Percentiles rank a stretch among this genome's conserved stretches.
Conservation (phyloP, 2,888 invertebrate genomes). For the Protonemura montana region DNA sequence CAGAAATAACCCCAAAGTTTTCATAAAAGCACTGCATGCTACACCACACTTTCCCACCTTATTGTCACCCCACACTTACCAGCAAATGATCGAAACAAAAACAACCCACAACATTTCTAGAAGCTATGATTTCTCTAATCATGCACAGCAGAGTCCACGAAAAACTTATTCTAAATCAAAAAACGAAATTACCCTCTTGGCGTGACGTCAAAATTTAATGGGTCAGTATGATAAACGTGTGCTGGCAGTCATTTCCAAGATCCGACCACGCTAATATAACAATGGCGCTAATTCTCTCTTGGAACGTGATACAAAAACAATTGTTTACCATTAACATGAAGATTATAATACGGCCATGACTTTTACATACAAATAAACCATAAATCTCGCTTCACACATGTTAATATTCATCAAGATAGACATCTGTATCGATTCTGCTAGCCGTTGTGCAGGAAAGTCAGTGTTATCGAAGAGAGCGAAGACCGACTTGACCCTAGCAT, state of each 20-base stretch:
- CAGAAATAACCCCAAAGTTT: background rate
- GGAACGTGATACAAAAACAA: background rate
- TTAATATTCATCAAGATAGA: background rate
- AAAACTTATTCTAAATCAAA: background rate
- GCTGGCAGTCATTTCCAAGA: background rate
- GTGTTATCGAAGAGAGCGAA: background rate
- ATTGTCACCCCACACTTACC: background rate
- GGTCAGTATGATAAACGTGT: background rate
- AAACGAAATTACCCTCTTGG: background rate
- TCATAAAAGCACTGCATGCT: background rate
- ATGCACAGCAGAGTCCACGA: background rate
- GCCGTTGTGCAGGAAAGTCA: background rate
- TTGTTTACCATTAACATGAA: background rate
- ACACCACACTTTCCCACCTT: background rate
- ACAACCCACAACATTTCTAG: background rate
- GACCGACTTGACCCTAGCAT: background rate
- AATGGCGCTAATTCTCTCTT: background rate
- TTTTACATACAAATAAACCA: background rate
- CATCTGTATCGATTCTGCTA: background rate
- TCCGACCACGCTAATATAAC: background rate
- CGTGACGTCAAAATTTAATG: background rate
- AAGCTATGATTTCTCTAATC: background rate
- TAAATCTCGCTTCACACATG: background rate
- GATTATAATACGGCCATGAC: background rate
- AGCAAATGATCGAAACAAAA: background rate